Base-by-base conservation (phyloP, 2,113 vertebrate species). In the Pungitius pungitius region DNA sequence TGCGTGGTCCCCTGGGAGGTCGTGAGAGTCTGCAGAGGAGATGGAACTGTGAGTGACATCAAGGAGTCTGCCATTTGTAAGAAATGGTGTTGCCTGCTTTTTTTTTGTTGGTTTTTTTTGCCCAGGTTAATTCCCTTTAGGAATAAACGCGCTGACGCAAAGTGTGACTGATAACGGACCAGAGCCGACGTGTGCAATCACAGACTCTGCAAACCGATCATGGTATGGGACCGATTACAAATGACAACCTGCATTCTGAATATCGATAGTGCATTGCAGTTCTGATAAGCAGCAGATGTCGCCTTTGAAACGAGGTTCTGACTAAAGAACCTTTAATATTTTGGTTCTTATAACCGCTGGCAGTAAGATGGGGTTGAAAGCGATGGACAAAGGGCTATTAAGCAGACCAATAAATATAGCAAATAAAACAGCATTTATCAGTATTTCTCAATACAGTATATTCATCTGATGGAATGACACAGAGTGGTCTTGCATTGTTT, bases 1-100 rank as follows among this genome's bases (percentile, higher is more conserved):
- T 98, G 96, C 22, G 94, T 89, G 2, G 94, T 93, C 69, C 95
- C 96, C 78, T 96, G 97, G 77, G 94, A 95, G 6, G 95, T 87
- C 56, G 95, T 94, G 51, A 95, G 91, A 43, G 95, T 94, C 98
- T 99, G 93, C 39, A 62, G 76, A 57, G 20, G 62, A 72, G 76
- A 79, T 3, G 39, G 65, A 77, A 58, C 49, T 47, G 20, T 67
- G 13, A 81, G 43, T 47, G 35, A 55, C 22, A 42, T 45, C 54
- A 49, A 33, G 37, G 17, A 24, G 18, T 58, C 55, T 35, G 14
- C 37, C 65, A 37, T 2, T 7, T 30, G 15, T 39, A 26, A 54
- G 35, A 57, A 69, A 45, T 3, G 27, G 13, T 17, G 14, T 35
- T 14, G 49, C 61, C 20, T 52, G 42, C 33, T 20, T 7, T 18